phyloP scores from a whole-genome alignment of 1,140 invertebrate genomes.

The Solen grandis region DNA sequence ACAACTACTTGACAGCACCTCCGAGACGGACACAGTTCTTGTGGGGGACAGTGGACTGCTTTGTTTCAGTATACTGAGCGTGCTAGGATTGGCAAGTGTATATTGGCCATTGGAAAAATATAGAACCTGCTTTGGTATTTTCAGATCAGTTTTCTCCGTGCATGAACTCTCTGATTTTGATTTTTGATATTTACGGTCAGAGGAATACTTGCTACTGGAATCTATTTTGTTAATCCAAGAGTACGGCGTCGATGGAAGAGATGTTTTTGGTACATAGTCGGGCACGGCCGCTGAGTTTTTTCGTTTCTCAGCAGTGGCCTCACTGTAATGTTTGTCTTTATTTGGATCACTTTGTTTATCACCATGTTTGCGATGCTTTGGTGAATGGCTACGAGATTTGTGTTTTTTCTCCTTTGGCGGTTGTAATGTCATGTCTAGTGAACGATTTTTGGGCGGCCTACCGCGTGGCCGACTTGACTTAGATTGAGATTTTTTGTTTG shows the following conservation, averaged over 20 bases:
- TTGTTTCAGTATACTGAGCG: conserved; percentile 29
- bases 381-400: conserved; percentile 55
- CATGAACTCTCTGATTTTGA: background rate
- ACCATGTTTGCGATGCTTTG: conserved; percentile 41
- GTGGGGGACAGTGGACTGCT: conserved; percentile 48
- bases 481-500: conserved; percentile 3
- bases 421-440: background rate
- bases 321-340: too few relatives aligned
- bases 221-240: conserved; percentile 48
- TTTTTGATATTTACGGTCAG: conserved; percentile 31
- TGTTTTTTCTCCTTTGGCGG: conserved; percentile 48
- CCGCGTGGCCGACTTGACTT: conserved; percentile 37
- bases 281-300: background rate
- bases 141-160: conserved; percentile 33
- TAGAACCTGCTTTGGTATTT: conserved; percentile 49
- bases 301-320: too few relatives aligned
- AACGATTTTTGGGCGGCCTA: conserved; percentile 35
- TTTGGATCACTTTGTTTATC: conserved; percentile 9
- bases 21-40: conserved; percentile 45
- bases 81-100: conserved; percentile 37
- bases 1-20: background rate
- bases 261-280: background rate
- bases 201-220: background rate
- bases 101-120: conserved; percentile 51
- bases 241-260: conserved; percentile 32